phyloP scores from a whole-genome alignment of 1,140 invertebrate genomes.

The Steinernema feltiae region DNA sequence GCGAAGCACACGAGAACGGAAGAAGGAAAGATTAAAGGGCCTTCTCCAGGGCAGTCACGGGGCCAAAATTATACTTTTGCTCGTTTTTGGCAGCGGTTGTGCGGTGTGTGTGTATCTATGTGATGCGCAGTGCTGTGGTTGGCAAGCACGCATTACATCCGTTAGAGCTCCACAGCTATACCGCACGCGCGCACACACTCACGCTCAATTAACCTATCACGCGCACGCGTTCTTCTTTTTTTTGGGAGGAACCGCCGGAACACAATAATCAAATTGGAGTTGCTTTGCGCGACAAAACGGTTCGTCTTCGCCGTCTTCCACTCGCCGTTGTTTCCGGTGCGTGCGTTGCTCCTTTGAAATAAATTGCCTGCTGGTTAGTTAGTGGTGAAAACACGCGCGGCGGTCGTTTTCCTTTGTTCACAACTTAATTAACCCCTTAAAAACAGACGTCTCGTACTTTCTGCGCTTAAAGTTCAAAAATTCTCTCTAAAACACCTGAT shows the following conservation, averaged over 20 bases:
- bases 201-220: neutral
- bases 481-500: too few relatives aligned
- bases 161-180: too few relatives aligned
- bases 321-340: neutral
- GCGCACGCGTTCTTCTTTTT: neutral
- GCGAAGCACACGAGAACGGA: neutral
- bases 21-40: slow-evolving; percentile 11
- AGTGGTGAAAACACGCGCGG: too few relatives aligned
- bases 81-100: neutral
- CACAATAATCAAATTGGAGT: neutral
- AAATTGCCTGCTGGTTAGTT: neutral
- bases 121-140: too few relatives aligned
- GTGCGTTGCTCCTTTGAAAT: neutral
- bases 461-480: too few relatives aligned
- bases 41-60: neutral
- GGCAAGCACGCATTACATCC: too few relatives aligned
- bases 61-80: slow-evolving; percentile 3
- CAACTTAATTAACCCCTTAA: too few relatives aligned
- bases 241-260: neutral
- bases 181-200: neutral
- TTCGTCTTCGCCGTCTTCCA: neutral
- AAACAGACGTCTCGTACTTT: too few relatives aligned
- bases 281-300: neutral
- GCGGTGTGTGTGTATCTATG: too few relatives aligned
- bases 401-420: too few relatives aligned